Base-by-base conservation (phyloP, 2,113 vertebrate species). In the Campylomormyrus tamandua region DNA sequence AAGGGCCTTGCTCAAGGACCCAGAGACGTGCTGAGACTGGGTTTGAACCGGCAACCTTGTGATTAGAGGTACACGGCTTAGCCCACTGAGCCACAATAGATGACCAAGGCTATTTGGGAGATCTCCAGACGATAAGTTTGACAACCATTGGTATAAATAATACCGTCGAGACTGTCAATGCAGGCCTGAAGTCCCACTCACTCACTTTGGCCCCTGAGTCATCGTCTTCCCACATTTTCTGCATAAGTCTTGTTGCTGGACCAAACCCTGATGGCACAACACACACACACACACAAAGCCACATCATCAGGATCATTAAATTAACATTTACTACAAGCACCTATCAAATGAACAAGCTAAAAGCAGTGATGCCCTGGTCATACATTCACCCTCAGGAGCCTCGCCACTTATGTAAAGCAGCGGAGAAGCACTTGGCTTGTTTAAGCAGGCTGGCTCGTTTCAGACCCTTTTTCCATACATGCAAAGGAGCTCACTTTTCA, bases 341-440 rank as follows among this genome's bases (percentile, higher is more conserved):
- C 45, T 88, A 83, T 56, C 21, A 83, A 46, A 87, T 52, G 13
- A 35, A 48, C 17, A 52, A 4, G 31, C 27, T 15, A 87, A 19
- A 53, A 21, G 17, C n/a, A 70, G n/a, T 31, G 24, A 42, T 42
- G 87, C 45, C 83, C 19, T 21, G 4, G 21, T 19, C 48, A 49
- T 62, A 77, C 89, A 27, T n/a, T 83, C 87, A 27, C 91, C 89
- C 92, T 85, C 89, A 89, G 92, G 87, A 6, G 91, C 89, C 93
- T 92, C 91, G 91, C 93, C 92, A 90, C 88, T 87, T 88, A 95
- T 96, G 95, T 93, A 95, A 95, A 96, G 49, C 90, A 90, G 91
- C 11, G 62, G 80, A 42, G 74, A 90, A 86, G n/a, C 35, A n/a
- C 19, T 19, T 42, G 10, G 70, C 48, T 2, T 53, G 77, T 42